phyloP scores from a whole-genome alignment of 1,140 invertebrate genomes.

The Pseudomyrmex pallidus region DNA sequence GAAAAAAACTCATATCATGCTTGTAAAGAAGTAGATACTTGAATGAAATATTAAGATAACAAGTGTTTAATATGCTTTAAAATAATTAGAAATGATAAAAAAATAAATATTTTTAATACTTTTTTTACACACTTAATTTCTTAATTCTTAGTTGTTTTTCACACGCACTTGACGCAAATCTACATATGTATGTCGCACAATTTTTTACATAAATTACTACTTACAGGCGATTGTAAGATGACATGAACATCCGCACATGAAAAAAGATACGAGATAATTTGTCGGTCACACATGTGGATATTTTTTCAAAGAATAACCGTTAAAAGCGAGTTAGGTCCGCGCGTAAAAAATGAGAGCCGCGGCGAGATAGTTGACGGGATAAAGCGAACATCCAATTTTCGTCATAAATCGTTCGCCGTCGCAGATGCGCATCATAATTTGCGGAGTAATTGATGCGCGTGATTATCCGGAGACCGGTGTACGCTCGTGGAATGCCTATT shows the following conservation, averaged over 20 bases:
- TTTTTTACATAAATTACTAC: background rate
- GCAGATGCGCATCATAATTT: constrained; percentile 58
- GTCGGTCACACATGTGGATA: background rate
- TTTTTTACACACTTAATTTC: background rate
- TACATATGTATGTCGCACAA: background rate
- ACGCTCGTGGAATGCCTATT: constrained; percentile 63
- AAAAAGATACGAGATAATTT: constrained; percentile 27
- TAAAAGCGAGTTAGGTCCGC: constrained; percentile 38
- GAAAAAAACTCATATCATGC: background rate
- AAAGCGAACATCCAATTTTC: constrained; percentile 59
- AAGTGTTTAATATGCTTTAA: background rate
- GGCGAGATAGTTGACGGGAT: constrained; percentile 30
- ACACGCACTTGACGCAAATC: background rate
- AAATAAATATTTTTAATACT: too few species aligned
- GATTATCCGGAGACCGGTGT: constrained; percentile 39
- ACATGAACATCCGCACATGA: background rate
- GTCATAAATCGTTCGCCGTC: constrained; percentile 57
- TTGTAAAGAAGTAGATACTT: background rate
- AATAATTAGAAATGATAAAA: background rate
- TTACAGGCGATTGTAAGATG: background rate
- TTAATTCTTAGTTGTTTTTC: background rate
- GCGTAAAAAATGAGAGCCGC: constrained; percentile 31
- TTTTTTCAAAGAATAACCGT: constrained; percentile 44
- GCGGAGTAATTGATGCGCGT: constrained; percentile 67
- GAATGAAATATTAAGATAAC: constrained; percentile 3